phyloP scores from a whole-genome alignment of 2,888 invertebrate species.

The Leistus spinibarbis region DNA sequence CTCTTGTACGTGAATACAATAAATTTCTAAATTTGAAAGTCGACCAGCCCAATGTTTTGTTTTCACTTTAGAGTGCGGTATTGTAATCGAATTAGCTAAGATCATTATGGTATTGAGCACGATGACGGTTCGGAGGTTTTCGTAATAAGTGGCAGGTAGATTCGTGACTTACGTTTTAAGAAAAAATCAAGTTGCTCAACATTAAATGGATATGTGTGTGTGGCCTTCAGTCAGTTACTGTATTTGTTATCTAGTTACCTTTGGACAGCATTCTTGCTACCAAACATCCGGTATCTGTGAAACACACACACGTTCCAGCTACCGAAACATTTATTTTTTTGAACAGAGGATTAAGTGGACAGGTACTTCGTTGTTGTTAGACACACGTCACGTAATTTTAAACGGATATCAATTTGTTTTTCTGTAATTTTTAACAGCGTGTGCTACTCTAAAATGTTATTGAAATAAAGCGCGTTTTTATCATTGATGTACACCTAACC shows the following conservation, averaged over 20 bases:
- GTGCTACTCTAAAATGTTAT: neutral
- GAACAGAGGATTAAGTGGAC: neutral
- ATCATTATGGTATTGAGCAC: no score
- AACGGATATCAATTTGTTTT: neutral
- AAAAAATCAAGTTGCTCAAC: neutral
- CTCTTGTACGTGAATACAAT: no score
- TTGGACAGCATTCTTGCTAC: conserved; percentile 25
- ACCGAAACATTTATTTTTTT: neutral
- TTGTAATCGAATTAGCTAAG: no score
- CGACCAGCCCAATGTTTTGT: no score
- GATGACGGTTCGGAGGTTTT: no score
- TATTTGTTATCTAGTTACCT: conserved; percentile 18
- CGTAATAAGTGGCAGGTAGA: neutral
- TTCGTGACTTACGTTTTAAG: neutral
- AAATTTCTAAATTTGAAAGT: no score
- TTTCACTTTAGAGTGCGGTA: no score
- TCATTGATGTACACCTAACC: no score
- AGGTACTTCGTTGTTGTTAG: neutral
- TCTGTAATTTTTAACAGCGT: neutral
- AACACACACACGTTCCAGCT: neutral
- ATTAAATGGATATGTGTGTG: conserved; percentile 3
- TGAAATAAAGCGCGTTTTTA: neutral
- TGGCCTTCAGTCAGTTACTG: conserved; percentile 4
- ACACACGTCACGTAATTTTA: neutral
- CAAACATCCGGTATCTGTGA: conserved; percentile 23